A percentile compares a stretch with the other conserved stretches of the same genome.
phyloP scores from a whole-genome alignment of 2,797 vertebrate species.

The Martes flavigula region DNA sequence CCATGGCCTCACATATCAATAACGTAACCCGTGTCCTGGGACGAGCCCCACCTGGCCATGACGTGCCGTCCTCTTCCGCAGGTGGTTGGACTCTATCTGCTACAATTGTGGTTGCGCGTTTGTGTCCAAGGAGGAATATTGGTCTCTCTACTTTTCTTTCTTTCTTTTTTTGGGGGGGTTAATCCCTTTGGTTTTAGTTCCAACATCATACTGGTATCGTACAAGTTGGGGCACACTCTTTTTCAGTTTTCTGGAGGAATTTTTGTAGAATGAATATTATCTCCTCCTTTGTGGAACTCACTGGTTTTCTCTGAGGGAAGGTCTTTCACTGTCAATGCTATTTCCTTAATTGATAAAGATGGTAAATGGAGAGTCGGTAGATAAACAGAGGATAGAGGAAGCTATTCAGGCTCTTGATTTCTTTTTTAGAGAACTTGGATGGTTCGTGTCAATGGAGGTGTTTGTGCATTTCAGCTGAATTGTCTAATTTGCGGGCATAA shows the following conservation, averaged over 20 bases:
- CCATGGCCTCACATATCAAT: accelerated
- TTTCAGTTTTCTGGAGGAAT: background rate
- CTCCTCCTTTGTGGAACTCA: background rate
- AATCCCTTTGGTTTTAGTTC: background rate
- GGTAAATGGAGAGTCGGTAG: background rate
- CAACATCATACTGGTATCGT: background rate
- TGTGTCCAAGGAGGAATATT: background rate
- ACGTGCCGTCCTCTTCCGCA: accelerated
- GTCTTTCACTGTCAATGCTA: background rate
- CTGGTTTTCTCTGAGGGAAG: background rate
- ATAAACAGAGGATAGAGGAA: background rate
- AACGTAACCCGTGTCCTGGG: background rate
- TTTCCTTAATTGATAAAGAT: background rate
- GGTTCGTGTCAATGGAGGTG: background rate
- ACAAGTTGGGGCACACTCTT: background rate
- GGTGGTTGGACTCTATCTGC: background rate
- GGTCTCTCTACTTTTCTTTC: background rate
- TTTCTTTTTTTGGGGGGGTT: background rate
- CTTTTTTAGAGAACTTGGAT: background rate
- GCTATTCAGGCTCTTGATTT: background rate
- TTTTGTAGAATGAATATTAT: background rate
- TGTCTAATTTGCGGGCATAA: background rate
- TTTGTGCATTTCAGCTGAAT: background rate
- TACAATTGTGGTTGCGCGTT: background rate
- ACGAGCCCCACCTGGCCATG: no score